These are phyloP conservation scores for Entomyzon cyanotis DNA, from an alignment of 2,113 vertebrate species.

Conservation along the genomic window DNA sequence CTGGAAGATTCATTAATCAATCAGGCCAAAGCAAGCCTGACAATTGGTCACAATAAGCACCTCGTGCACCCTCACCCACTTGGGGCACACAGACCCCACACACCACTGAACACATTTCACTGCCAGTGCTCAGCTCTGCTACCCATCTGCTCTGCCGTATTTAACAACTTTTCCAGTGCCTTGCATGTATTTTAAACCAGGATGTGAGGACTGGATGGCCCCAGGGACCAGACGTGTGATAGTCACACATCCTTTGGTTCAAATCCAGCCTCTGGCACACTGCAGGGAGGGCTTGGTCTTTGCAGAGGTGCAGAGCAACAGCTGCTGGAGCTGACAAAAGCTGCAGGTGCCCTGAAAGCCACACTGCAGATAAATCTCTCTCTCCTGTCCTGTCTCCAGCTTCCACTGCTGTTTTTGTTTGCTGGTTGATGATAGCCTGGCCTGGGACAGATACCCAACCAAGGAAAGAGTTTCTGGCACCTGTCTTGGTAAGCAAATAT, in stretches of 20 bases:
- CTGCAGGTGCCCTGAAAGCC: background rate
- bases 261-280: background rate
- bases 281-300: background rate
- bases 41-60: background rate
- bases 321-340: background rate
- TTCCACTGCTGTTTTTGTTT: background rate
- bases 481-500: background rate
- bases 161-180: background rate
- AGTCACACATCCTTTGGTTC: background rate
- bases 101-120: slow-evolving; percentile 72
- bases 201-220: background rate
- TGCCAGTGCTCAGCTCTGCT: slow-evolving; percentile 68
- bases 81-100: background rate
- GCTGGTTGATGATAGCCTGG: background rate
- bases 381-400: background rate
- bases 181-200: background rate
- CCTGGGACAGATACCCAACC: background rate
- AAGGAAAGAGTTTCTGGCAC: background rate
- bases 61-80: background rate
- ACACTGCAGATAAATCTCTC: background rate
- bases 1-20: slow-evolving; percentile 85
- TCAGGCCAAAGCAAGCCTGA: slow-evolving; percentile 78
- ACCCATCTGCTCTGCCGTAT: slow-evolving; percentile 30
- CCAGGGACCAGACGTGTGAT: background rate
- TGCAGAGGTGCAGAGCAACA: background rate